Evolutionary conservation across 2,888 invertebrate genomes (phyloP).

Genomic region (Mystacides longicornis): DNA sequence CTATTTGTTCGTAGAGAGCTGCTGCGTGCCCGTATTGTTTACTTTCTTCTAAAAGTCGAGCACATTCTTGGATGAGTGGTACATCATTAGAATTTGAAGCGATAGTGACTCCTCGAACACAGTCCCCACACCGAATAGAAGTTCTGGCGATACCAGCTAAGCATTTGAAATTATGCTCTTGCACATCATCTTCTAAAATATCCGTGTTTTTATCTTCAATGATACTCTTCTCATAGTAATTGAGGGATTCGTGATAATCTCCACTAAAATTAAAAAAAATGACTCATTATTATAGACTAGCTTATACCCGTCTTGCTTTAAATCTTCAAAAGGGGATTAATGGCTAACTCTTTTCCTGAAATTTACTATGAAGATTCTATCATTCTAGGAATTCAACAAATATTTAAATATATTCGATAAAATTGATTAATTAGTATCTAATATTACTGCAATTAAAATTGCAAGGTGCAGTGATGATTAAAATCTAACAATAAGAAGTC

Average conservation of each 20-base stretch:
- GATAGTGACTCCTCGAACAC: slow-evolving; percentile 74
- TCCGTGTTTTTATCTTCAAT: slow-evolving; percentile 37
- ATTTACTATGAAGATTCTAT: no score
- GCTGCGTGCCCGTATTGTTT: slow-evolving; percentile 93
- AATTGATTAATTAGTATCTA: no score
- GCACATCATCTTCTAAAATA: slow-evolving; percentile 39
- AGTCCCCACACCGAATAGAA: slow-evolving; percentile 86
- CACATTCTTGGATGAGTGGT: slow-evolving; percentile 81
- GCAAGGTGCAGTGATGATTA: no score
- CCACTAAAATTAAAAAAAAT: slow-evolving; percentile 52
- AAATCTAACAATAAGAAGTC: no score
- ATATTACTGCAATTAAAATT: no score
- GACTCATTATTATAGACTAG: no score
- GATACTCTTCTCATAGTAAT: slow-evolving; percentile 84
- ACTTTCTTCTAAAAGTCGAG: slow-evolving; percentile 81
- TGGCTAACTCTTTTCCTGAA: no score
- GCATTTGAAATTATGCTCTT: slow-evolving; percentile 70
- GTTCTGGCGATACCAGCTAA: slow-evolving; percentile 88
- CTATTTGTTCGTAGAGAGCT: slow-evolving; percentile 81
- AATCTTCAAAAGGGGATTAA: no score
- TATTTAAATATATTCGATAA: no score
- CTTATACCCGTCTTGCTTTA: no score
- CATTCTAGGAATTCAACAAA: no score
- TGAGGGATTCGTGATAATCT: slow-evolving; percentile 81
- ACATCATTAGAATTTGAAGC: slow-evolving; percentile 57